Percentiles rank a stretch among this genome's conserved stretches.
Conservation (phyloP, 2,113 vertebrate species). For the Lutjanus erythropterus region DNA sequence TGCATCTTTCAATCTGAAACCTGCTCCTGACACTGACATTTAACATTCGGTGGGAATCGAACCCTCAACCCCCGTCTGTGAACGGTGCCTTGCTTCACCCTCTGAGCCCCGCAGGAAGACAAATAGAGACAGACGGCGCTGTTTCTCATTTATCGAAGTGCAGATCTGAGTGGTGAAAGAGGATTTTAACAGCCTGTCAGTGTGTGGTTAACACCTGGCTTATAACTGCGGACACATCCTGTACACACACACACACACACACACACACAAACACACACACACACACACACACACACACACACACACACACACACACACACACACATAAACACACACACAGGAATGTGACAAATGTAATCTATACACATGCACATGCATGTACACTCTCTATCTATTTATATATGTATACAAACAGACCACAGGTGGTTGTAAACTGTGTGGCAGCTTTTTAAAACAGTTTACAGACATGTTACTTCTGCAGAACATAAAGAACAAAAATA, state of each 20-base stretch:
- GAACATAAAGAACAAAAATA: no score
- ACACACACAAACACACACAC: background rate
- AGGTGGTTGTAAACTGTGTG: no score
- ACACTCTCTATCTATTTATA: no score
- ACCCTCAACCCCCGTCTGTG: background rate
- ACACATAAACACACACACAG: background rate
- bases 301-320: constrained; percentile 21
- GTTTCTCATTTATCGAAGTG: background rate
- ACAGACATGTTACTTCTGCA: no score
- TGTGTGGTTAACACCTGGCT: constrained; percentile 48
- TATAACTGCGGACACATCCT: constrained; percentile 3
- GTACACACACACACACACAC: constrained; percentile 13
- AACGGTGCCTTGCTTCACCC: background rate
- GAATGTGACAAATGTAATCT: constrained; percentile 3
- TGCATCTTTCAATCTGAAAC: background rate
- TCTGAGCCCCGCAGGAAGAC: background rate
- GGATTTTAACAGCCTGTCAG: background rate
- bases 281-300: constrained; percentile 6
- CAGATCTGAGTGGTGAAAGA: constrained; percentile 7
- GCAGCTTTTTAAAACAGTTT: no score
- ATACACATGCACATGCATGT: background rate
- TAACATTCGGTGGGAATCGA: background rate
- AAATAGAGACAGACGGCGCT: background rate
- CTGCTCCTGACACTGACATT: background rate
- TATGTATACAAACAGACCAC: no score